phyloP scores from a whole-genome alignment of 2,113 vertebrate genomes.

The Sapajus apella region DNA sequence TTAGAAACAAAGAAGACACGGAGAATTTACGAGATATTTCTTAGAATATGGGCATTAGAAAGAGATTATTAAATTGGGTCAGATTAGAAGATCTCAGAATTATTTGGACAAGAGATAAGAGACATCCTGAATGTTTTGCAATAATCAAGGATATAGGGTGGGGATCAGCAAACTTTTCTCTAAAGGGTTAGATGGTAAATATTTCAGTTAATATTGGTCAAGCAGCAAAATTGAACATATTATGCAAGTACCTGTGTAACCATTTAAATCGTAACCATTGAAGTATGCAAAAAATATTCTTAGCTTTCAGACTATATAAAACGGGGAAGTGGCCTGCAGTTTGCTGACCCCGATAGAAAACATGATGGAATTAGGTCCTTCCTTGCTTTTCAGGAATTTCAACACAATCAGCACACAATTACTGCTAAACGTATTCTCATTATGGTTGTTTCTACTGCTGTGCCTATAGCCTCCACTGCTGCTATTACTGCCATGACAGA shows the following conservation, averaged over 20 bases:
- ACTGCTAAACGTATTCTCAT: neutral
- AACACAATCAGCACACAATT: neutral
- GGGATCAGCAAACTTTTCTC: neutral
- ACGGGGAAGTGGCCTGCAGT: neutral
- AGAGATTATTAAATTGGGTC: neutral
- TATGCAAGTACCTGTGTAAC: neutral
- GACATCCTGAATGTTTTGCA: neutral
- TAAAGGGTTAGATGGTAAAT: neutral
- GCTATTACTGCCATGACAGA: accelerated
- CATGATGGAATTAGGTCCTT: neutral
- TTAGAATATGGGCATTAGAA: neutral
- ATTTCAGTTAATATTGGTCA: neutral
- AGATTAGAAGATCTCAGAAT: neutral
- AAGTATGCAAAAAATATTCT: neutral
- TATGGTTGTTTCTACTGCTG: neutral
- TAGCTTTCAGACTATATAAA: neutral
- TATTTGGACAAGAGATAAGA: neutral
- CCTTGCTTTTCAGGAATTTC: neutral
- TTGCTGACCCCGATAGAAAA: neutral
- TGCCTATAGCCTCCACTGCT: neutral
- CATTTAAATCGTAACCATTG: neutral
- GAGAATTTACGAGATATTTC: neutral
- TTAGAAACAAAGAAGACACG: neutral
- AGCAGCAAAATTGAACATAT: neutral
- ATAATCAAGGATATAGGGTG: neutral